Evolutionary conservation across 2,113 vertebrate genomes (phyloP), one percentile per base, ranked within the genome.

Genomic region (Eidolon helvum): DNA sequence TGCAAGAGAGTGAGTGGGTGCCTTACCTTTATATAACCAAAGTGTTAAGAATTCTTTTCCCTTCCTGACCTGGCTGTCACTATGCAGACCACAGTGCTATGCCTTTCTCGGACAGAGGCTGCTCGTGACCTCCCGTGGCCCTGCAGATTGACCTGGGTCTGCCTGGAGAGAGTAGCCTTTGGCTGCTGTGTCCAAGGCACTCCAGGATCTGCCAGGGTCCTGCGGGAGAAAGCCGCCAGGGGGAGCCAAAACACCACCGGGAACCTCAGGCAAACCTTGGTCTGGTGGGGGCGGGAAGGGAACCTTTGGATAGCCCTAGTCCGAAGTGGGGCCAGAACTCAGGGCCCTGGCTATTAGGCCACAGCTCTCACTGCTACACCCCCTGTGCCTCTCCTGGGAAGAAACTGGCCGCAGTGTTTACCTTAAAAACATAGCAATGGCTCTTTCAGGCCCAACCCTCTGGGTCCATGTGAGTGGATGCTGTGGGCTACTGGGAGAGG

Each of bases 231-330:
- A 57, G 83, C 72, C 96, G 53, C 77, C 82, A 97, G 97, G 74
- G 91, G 97, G 96, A 82, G 12, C 89, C 96, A 93, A 59, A 87
- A 75, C 55, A 71, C 93, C 50, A 78, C 45, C 2, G 0, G 28
- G 84, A 85, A 10, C 33, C 50, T 59, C 35, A 11, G 35, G 40
- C 45, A 15, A 50, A 57, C 33, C 2, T 2, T 0, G 24, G 5
- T 10, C 45, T 15, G 50, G 63, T 8, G 15, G 10, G 16, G 38
- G 16, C n/a, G 69, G 19, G 15, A 43, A 79, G 69, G 40, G 50
- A 33, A 66, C 28, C n/a, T 38, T 9, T 3, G 28, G 7, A 83
- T 1, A 8, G 55, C 6, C 15, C 30, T 43, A 43, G 71, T 61
- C 15, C 59, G 26, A 30, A 90, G 35, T 10, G 53, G 30, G 7